Evolutionary conservation across 1,140 invertebrate genomes (phyloP).

Genomic region (Bombus vancouverensis): DNA sequence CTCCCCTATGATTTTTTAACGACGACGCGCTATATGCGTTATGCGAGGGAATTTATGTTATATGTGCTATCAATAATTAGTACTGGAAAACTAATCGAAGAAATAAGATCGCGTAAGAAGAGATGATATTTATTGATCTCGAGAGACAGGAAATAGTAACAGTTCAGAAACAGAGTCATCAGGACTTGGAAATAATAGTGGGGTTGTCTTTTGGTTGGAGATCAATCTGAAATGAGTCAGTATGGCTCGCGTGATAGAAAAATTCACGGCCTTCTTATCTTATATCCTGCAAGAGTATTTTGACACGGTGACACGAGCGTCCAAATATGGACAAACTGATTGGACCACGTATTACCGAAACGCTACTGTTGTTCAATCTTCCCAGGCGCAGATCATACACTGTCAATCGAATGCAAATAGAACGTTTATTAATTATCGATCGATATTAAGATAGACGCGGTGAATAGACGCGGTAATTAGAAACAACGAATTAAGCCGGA

Average conservation of each 20-base stretch:
- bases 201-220: not conserved
- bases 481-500: constrained; percentile 28
- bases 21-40: rapidly evolving
- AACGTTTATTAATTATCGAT: constrained; percentile 32
- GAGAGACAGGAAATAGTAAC: no score
- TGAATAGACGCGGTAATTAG: constrained; percentile 1
- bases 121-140: no score
- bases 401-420: constrained; percentile 7
- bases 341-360: not conserved
- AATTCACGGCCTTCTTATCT: no score
- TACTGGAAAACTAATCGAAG: no score
- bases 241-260: no score
- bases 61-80: no score
- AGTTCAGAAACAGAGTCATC: no score
- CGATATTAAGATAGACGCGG: constrained; percentile 22
- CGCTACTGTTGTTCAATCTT: constrained; percentile 5
- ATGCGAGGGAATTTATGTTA: no score
- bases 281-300: no score
- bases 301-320: not conserved
- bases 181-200: no score
- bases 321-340: not conserved
- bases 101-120: no score
- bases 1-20: no score
- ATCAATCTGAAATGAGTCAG: not conserved
- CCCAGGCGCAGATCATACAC: not conserved